phyloP scores from a whole-genome alignment of 2,888 invertebrate species.

The Odontomyia ornata region DNA sequence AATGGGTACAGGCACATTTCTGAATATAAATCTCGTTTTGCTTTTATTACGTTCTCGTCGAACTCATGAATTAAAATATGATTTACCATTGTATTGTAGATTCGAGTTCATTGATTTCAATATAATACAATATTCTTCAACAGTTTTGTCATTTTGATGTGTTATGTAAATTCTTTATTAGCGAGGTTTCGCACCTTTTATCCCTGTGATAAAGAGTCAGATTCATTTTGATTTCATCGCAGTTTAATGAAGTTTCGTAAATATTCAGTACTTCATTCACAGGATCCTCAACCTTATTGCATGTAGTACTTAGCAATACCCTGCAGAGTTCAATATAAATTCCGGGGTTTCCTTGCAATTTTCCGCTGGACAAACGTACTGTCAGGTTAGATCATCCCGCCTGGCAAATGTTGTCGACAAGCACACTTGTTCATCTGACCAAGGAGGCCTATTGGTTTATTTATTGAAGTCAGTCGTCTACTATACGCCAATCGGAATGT shows the following conservation, averaged over 20 bases:
- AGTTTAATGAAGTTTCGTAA: not conserved
- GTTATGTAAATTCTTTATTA: not conserved
- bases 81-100: not conserved
- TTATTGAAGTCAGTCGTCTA: too few relatives aligned
- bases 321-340: too few relatives aligned
- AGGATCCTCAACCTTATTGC: not conserved
- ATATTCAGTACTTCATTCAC: not conserved
- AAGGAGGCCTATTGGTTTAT: too few relatives aligned
- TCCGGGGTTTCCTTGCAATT: too few relatives aligned
- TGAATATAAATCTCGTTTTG: not conserved
- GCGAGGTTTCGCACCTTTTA: not conserved
- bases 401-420: too few relatives aligned
- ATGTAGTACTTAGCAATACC: not conserved
- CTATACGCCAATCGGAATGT: too few relatives aligned
- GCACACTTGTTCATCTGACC: too few relatives aligned
- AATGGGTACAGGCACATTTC: not conserved
- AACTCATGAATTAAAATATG: not conserved
- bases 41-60: not conserved
- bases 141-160: not conserved
- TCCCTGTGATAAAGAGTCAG: not conserved
- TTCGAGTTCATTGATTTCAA: not conserved
- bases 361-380: too few relatives aligned
- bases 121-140: not conserved
- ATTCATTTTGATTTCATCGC: not conserved
- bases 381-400: too few relatives aligned